These are phyloP conservation scores for Nudaria mundana DNA, from an alignment of 2,888 invertebrate genomes.

Conservation along the genomic window DNA sequence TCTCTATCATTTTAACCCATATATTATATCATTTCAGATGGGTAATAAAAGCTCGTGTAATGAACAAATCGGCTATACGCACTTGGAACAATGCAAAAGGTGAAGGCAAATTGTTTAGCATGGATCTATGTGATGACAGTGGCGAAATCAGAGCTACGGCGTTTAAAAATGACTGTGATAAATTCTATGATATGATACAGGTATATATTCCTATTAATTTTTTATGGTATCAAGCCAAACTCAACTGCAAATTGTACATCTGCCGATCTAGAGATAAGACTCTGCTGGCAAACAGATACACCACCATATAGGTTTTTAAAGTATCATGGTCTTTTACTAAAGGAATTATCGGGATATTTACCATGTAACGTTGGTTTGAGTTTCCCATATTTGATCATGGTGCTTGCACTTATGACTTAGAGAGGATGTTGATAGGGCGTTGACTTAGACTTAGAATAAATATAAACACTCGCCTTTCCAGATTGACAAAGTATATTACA, in stretches of 20 bases:
- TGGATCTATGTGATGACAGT: conserved; percentile 95
- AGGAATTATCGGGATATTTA: too few species aligned
- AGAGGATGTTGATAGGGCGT: too few species aligned
- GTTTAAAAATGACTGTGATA: conserved; percentile 93
- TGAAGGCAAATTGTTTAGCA: conserved; percentile 95
- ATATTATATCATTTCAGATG: conserved; percentile 79
- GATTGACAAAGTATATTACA: conserved; percentile 92
- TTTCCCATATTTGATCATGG: too few species aligned
- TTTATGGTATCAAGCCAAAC: too few species aligned
- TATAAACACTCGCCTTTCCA: conserved; percentile 40
- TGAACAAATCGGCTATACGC: conserved; percentile 89
- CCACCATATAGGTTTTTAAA: too few species aligned
- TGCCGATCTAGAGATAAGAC: too few species aligned
- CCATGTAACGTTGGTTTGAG: too few species aligned
- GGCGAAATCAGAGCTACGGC: conserved; percentile 97
- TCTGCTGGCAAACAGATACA: too few species aligned
- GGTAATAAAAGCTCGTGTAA: conserved; percentile 95
- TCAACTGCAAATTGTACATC: too few species aligned
- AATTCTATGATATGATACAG: conserved; percentile 93
- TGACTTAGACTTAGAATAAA: background rate
- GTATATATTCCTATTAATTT: too few species aligned
- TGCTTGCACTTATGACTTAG: too few species aligned
- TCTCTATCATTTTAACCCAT: background rate
- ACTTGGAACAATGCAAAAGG: conserved; percentile 96
- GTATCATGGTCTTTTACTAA: too few species aligned